A percentile compares a stretch with the other conserved stretches of the same genome.
Conservation (phyloP, 2,113 vertebrate species). For the Diadophis punctatus region DNA sequence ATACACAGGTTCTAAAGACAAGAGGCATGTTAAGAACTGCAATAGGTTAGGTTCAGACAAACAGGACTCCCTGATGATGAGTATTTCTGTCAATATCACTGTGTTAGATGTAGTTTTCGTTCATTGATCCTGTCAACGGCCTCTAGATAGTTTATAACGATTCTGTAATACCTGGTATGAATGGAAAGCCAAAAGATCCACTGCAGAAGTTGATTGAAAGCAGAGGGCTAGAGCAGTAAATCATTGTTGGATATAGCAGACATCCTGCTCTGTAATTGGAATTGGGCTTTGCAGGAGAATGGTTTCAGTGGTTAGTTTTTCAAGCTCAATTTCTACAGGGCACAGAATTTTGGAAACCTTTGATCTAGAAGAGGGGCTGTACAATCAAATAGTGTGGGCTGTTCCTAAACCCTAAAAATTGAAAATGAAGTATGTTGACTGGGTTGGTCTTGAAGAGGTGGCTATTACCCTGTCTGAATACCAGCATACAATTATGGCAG, state of each 20-base stretch:
- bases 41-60: background rate
- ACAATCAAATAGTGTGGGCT: background rate
- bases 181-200: background rate
- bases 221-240: background rate
- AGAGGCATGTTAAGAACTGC: background rate
- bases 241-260: background rate
- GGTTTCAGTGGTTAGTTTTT: background rate
- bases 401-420: background rate
- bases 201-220: background rate
- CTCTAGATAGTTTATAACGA: background rate
- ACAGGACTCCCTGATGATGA: background rate
- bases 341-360: background rate
- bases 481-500: background rate
- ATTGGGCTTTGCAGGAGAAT: background rate
- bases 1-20: background rate
- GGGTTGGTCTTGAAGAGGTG: background rate
- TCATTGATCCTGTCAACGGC: background rate
- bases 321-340: background rate
- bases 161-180: background rate
- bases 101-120: background rate
- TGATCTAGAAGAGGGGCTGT: background rate
- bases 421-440: background rate
- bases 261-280: background rate
- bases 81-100: background rate
- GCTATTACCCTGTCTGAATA: background rate